Percentiles rank a stretch among this genome's conserved stretches.
Evolutionary conservation across 2,113 vertebrate genomes (phyloP).

Genomic region (Burhinus oedicnemus): DNA sequence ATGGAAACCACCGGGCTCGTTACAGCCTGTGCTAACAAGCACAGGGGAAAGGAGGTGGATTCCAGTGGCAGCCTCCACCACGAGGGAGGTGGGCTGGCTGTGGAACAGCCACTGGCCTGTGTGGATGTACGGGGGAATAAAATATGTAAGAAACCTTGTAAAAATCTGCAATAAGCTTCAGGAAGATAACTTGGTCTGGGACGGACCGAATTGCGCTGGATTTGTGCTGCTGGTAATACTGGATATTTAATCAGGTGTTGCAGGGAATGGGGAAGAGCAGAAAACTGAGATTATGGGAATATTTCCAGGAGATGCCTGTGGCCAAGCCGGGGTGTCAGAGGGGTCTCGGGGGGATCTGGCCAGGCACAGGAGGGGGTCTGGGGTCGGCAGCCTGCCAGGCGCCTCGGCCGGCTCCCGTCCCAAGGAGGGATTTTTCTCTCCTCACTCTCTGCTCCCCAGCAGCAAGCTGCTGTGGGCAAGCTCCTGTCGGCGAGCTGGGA

Average conservation of each 20-base stretch:
- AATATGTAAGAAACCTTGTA: background rate
- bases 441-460: background rate
- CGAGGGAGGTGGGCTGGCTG: background rate
- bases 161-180: background rate
- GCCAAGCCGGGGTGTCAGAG: background rate
- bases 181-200: background rate
- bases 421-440: background rate
- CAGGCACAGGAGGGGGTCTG: fast-evolving
- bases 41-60: background rate
- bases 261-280: background rate
- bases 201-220: fast-evolving
- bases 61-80: background rate
- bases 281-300: no score
- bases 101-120: background rate
- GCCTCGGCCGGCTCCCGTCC: background rate
- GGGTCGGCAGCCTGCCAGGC: no score
- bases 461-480: background rate
- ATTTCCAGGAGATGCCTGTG: background rate
- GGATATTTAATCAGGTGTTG: no score
- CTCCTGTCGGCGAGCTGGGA: background rate
- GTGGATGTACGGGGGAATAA: background rate
- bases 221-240: fast-evolving
- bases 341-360: background rate
- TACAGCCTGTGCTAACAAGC: background rate
- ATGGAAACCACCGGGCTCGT: background rate